These are phyloP conservation scores for Saguinus midas DNA, from an alignment of 2,113 vertebrate species.

Conservation along the genomic window DNA sequence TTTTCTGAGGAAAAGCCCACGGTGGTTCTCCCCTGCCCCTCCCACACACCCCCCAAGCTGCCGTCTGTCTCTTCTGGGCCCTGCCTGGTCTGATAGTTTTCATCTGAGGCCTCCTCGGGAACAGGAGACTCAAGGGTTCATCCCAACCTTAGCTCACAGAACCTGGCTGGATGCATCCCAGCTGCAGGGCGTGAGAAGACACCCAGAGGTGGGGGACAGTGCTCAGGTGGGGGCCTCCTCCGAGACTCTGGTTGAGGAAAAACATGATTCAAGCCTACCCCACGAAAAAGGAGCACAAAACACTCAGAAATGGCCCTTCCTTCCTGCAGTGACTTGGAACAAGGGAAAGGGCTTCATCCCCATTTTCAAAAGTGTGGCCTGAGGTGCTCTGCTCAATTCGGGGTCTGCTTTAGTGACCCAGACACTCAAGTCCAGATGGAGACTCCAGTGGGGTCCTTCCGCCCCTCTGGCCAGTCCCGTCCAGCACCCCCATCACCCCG, in stretches of 20 bases:
- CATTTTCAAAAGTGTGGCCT: not conserved
- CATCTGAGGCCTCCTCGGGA: not conserved
- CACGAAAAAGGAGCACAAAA: too few relatives aligned
- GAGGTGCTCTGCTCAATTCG: conserved; percentile 44
- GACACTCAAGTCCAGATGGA: not conserved
- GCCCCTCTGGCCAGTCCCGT: not conserved
- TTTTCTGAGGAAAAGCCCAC: conserved; percentile 14
- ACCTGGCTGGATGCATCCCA: not conserved
- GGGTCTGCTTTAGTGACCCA: conserved; percentile 18
- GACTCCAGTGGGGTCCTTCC: not conserved
- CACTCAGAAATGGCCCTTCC: not conserved
- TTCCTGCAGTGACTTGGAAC: not conserved
- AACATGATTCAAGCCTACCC: not conserved
- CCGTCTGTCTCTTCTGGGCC: not conserved
- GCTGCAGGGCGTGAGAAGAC: not conserved
- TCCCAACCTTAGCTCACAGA: not conserved
- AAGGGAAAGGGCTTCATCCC: not conserved
- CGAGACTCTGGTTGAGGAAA: not conserved
- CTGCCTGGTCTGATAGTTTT: not conserved
- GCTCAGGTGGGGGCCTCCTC: not conserved
- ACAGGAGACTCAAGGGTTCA: not conserved
- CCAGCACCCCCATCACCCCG: not conserved
- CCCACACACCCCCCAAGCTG: not conserved
- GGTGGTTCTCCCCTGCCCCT: not conserved
- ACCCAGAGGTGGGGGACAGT: not conserved